Evolutionary conservation across 2,113 vertebrate genomes (phyloP), one percentile per base, ranked within the genome.

Genomic region (Spizaetus ornatus): DNA sequence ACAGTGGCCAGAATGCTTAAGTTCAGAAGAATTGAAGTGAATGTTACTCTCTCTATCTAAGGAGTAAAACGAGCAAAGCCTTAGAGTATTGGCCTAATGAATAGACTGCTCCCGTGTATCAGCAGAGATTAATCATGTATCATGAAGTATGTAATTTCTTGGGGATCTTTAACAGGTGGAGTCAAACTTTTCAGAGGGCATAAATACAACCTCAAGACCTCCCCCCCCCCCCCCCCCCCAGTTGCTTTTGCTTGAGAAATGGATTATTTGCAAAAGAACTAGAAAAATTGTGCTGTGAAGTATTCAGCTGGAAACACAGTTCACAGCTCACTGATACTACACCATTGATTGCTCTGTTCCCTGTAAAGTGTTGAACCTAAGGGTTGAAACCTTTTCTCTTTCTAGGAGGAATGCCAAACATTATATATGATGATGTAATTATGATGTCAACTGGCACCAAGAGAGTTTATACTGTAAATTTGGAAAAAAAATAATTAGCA

Each of bases 191-290:
- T 78, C 72, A 91, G 22, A 70, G 19, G 11, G 34, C 34, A 19
- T 42, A 82, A 72, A 82, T 36, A 42, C 14, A 65, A 48, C 16
- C 1, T 78, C 16, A 55, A 76, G 45, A 47, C 5, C 1, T 4
- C 4, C 1, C 3, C 5, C 3, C 1, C 4, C 4, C 1, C 3
- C 5, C 3, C 6, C 31, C 1, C 12, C 18, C 17, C 26, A 47
- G 16, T 26, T 82, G 12, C 13, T 67, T 88, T 92, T 86, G 7
- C 15, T 91, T 76, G 32, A 62, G 26, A 87, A 93, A 63, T 12
- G 15, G 23, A 32, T 91, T 84, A 53, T 87, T 92, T 92, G 63
- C 27, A 26, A 43, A 80, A 77, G 15, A 76, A 65, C 16, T 70
- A 87, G 66, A 65, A 94, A 85, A 92, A 21, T 4, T 9, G 5